Base-by-base conservation (phyloP, 2,797 vertebrate species). In the Odontamblyopus lacepedii region DNA sequence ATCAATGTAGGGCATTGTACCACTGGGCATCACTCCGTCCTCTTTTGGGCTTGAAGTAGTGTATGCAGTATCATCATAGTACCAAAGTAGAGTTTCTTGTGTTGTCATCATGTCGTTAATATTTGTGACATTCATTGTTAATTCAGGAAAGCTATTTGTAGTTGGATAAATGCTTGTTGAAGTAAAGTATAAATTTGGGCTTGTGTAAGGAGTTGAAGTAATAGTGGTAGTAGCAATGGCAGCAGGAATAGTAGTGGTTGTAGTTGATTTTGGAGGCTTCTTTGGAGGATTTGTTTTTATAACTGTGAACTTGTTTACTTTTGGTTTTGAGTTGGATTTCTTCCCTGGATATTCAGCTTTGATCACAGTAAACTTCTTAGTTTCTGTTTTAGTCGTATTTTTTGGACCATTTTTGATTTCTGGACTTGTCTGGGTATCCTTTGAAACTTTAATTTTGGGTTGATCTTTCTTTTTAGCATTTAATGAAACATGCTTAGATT, bases 21-120 rank as follows among this genome's bases (percentile, higher is more conserved):
- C 85, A 61, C 86, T 87, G 3, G 84, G 57, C 19, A 79, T 78
- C 7, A 56, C 75, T 32, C 70, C 2, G 19, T 84, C 89, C 44
- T 89, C 79, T 41, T 23, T 32, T 67, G 65, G 65, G 19, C 16
- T 53, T 67, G 27, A 53, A 53, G 65, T 66, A 50, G 63, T n/a
- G 29, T 67, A 32, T n/a, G 19, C 50, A 55, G 50, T 67, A 11
- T 67, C 68, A 27, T 70, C 66, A 4, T 71, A 77, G 16, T 78
- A 71, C 78, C 79, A 80, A 59, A 64, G 61, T 18, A 80, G 86
- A 67, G 76, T 64, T 62, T 78, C 72, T 64, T 65, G 71, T 56
- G 76, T 79, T 9, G 62, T 32, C 29, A 32, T n/a, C 27, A 69
- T 73, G 32, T 78, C 69, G 29, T 16, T 76, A 53, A 80, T 65